Base-by-base conservation (phyloP, 2,888 invertebrate species). In the Deilephila porcellus region DNA sequence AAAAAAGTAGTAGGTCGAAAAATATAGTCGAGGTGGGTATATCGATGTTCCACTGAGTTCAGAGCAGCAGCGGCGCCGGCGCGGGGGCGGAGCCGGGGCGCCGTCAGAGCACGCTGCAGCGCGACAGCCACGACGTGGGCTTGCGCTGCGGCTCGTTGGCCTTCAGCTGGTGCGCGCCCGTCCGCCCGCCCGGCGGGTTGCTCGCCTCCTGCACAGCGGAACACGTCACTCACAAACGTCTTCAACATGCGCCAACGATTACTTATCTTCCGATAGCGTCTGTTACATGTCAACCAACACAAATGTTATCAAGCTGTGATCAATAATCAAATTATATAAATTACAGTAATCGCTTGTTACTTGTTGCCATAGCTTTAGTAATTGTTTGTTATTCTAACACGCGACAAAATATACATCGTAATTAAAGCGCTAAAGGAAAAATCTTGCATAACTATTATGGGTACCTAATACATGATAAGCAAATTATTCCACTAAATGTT, bases 21-120 rank as follows among this genome's bases (percentile, higher is more conserved):
- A 93, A 93, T 92, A 92, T 90, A 89, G 88, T 87, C 74, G 83
- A 86, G 90, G 90, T 89, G 88, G 90, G 88, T 85, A 81, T 77
- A 76, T 75, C 74, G 76, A 77, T 76, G 76, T 79, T 78, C 74
- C 71, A 74, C 71, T 70, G 71, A 71, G 59, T 67, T 72, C 67
- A 74, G 64, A 73, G 72, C 71, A 74, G 78, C 74, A 81, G 79
- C 77, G 79, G 81, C 77, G 82, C 78, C 77, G 73, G 74, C 75
- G 78, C 77, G 76, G 76, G 71, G 62, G 73, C 76, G 77, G 71
- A 74, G 74, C 25, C 77, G 79, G 76, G 85, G 83, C 83, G 84
- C 86, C 96, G 98, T 98, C 98, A 98, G 96, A 98, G 98, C 95
- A 98, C 93, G 91, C 96, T 96, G 96, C 98, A 98, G 91, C 97